These are phyloP conservation scores for Castor canadensis DNA, from an alignment of 2,113 vertebrate species.

Conservation along the genomic window DNA sequence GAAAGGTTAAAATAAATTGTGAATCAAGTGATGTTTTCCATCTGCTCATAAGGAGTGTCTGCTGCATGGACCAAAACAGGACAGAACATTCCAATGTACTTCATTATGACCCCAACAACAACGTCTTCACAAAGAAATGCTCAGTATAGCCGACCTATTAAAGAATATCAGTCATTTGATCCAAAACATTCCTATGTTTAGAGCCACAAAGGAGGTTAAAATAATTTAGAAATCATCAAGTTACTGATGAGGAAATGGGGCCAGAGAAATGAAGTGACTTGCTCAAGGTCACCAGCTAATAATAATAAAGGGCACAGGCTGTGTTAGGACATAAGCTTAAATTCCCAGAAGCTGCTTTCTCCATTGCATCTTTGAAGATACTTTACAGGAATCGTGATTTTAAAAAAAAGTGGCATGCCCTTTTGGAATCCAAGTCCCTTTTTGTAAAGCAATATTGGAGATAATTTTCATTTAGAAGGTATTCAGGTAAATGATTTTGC, in stretches of 20 bases:
- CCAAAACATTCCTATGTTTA: conserved; percentile 62
- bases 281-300: conserved; percentile 48
- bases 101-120: not conserved
- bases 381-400: conserved; percentile 61
- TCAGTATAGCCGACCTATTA: conserved; percentile 57
- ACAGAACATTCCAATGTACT: not conserved
- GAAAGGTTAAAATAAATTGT: not conserved
- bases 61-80: not conserved
- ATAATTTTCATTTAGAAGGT: not conserved
- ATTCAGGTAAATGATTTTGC: not conserved
- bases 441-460: not conserved
- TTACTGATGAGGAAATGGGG: conserved; percentile 55
- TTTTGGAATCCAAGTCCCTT: conserved; percentile 1
- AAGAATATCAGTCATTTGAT: conserved; percentile 33
- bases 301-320: conserved; percentile 31
- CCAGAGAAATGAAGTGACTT: conserved; percentile 47
- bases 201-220: conserved; percentile 51
- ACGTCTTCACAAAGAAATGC: conserved; percentile 18
- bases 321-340: not conserved
- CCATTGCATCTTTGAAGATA: conserved; percentile 62
- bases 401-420: not conserved
- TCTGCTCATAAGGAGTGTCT: not conserved
- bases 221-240: conserved; percentile 60
- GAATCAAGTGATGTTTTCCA: not conserved
- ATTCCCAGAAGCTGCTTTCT: conserved; percentile 47